Evolutionary conservation across 2,113 vertebrate species (phyloP).

Genomic region (Monarcha castaneiventris): DNA sequence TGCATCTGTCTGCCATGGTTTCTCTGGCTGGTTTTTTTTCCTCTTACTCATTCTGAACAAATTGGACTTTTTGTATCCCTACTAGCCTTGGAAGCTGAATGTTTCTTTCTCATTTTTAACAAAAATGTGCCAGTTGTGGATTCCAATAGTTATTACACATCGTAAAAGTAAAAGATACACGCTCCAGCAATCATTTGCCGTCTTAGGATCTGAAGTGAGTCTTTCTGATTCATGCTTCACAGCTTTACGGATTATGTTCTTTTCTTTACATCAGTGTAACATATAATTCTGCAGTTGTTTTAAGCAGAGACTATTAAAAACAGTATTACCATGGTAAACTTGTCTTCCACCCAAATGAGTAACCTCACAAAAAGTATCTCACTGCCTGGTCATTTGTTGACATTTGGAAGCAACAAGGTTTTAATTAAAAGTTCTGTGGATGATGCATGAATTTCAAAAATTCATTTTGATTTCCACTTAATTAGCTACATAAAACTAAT

Average conservation of each 20-base stretch:
- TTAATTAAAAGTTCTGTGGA: conserved; percentile 8
- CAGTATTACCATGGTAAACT: background rate
- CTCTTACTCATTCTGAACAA: background rate
- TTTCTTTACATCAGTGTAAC: background rate
- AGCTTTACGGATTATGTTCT: background rate
- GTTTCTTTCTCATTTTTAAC: background rate
- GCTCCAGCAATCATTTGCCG: background rate
- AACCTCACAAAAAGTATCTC: background rate
- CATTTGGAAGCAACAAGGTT: background rate
- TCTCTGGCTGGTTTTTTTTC: background rate
- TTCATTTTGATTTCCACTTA: background rate
- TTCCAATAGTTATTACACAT: background rate
- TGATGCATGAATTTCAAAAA: background rate
- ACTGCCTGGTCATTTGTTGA: background rate
- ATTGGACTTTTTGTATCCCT: background rate
- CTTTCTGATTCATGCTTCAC: background rate
- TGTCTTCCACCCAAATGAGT: background rate
- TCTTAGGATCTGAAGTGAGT: background rate
- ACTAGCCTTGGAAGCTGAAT: background rate
- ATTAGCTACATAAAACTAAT: background rate
- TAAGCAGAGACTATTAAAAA: background rate
- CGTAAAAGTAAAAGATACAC: background rate
- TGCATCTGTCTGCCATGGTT: background rate
- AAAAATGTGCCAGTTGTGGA: background rate
- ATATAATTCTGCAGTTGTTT: background rate